Percentiles rank a stretch among this genome's conserved stretches.
Evolutionary conservation across 2,113 vertebrate species (phyloP).

Genomic region (Indicator indicator): DNA sequence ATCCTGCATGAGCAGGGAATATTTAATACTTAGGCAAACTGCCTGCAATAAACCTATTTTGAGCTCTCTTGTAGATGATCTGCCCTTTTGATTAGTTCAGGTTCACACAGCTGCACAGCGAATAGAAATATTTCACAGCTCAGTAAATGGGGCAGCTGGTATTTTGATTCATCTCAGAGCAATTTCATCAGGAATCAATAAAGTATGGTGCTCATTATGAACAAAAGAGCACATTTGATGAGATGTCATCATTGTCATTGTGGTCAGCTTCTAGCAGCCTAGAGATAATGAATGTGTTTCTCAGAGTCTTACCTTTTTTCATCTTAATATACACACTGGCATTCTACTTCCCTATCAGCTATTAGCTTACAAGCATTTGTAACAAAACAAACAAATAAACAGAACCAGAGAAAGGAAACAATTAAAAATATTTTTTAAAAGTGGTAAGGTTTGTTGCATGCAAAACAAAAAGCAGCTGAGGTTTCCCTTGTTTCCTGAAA

Average conservation of each 20-base stretch:
- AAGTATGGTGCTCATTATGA: slow-evolving; percentile 46
- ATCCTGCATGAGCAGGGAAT: not conserved
- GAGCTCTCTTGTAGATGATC: slow-evolving; percentile 35
- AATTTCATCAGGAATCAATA: slow-evolving; percentile 46
- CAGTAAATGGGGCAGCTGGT: slow-evolving; percentile 33
- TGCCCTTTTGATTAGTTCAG: slow-evolving; percentile 52
- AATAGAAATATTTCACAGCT: slow-evolving; percentile 52
- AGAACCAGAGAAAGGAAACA: not conserved
- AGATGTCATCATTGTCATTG: not conserved
- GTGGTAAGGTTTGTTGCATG: not conserved
- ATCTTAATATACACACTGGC: not conserved
- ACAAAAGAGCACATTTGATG: slow-evolving; percentile 19
- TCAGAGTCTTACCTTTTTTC: slow-evolving; percentile 8
- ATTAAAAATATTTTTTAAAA: not conserved
- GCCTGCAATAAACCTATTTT: slow-evolving; percentile 50
- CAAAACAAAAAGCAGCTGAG: not conserved
- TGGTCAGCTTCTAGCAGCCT: slow-evolving; percentile 23
- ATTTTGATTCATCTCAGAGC: slow-evolving; percentile 46
- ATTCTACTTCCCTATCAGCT: not conserved
- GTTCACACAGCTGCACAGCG: slow-evolving; percentile 41
- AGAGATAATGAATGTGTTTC: slow-evolving; percentile 31
- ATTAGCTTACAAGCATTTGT: not conserved
- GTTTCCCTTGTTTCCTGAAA: not conserved
- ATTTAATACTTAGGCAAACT: slow-evolving; percentile 53
- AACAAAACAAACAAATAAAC: not conserved